Base-by-base conservation (phyloP, 2,888 invertebrate genomes). In the Agrilus mali region DNA sequence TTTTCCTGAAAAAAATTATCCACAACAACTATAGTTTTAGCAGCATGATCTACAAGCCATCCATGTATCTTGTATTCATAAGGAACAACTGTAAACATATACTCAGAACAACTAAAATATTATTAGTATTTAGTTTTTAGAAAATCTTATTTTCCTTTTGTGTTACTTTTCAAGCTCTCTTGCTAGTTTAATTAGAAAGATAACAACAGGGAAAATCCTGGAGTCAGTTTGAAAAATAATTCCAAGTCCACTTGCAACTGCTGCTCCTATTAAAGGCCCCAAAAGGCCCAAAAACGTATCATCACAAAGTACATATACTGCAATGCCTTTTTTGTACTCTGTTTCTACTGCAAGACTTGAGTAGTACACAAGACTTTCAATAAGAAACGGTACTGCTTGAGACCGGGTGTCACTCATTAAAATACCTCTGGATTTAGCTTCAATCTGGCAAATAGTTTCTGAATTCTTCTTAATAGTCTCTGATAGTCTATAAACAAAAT, bases 351-450 rank as follows among this genome's bases (percentile, higher is more conserved):
- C 66, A 67, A 69, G 71, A 45, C 68, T 67, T 13, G 73, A 68
- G 59, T 73, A 69, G 54, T 73, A 71, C 53, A 67, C 67, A 46
- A 74, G 64, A 55, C 68, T 70, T 40, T 73, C 60, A 16, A 69
- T 61, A 35, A 71, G 61, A 33, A 61, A 57, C 4, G 65, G 63
- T 33, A 71, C 49, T 53, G 66, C 64, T 47, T 63, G 61, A 48
- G 63, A 66, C 45, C 65, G 59, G 2, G 68, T 66, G 53, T 72
- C 70, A 27, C 66, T 57, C 38, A 62, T 54, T n/a, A 65, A 60
- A 46, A 68, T 65, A 7, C 70, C 69, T 50, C 66, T 63, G 48
- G 65, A 61, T 49, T 66, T 57, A 33, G 64, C 57, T 57, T 73
- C 73, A 45, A 74, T 50, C 43, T 73, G 69, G 40, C 61, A 63